phyloP scores from a whole-genome alignment of 2,113 vertebrate species.

The Meles meles region DNA sequence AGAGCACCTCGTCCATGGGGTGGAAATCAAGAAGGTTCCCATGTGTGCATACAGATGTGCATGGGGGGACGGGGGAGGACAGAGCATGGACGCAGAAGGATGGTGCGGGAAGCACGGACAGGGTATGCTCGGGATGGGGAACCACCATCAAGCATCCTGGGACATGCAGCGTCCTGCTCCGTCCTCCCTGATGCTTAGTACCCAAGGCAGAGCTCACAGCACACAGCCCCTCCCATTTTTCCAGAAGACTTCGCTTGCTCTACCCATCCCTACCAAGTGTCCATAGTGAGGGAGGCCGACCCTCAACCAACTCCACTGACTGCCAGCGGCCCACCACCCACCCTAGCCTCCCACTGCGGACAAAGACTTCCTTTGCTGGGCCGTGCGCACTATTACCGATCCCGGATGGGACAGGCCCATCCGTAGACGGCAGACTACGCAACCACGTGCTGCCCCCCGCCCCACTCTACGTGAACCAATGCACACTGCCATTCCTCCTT shows the following conservation, averaged over 20 bases:
- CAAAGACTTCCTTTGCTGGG: accelerated
- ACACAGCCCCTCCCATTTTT: too few relatives aligned
- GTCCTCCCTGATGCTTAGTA: accelerated
- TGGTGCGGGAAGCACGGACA: accelerated
- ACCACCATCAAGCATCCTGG: accelerated
- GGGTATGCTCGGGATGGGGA: accelerated
- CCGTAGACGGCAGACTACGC: accelerated
- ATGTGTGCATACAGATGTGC: accelerated
- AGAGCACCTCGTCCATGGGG: background rate
- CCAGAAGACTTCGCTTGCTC: background rate
- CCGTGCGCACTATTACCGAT: accelerated
- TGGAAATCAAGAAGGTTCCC: background rate
- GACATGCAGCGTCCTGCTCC: accelerated
- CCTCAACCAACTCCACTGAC: accelerated
- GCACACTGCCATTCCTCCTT: background rate
- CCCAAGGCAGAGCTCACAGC: too few relatives aligned
- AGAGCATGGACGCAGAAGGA: too few relatives aligned
- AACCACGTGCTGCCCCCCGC: background rate
- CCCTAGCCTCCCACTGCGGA: accelerated
- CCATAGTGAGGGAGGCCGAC: accelerated
- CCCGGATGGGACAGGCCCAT: accelerated
- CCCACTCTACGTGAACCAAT: accelerated
- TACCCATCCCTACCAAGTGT: background rate
- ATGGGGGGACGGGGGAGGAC: accelerated
- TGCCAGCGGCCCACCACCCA: background rate